These are phyloP conservation scores for Acanthoscelides obtectus DNA, from an alignment of 2,888 invertebrate species.

Conservation along the genomic window DNA sequence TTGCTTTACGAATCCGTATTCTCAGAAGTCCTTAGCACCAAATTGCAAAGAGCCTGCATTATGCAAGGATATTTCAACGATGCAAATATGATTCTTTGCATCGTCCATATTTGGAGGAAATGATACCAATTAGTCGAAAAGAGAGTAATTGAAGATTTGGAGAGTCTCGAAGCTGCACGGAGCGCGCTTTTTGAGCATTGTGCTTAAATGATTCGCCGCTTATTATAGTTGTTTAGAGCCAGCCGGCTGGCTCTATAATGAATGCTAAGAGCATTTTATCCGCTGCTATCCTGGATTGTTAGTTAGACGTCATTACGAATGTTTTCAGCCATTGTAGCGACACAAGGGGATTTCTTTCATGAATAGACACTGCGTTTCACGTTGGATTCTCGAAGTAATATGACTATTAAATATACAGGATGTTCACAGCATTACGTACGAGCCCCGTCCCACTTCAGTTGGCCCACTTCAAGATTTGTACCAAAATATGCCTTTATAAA, in stretches of 20 bases:
- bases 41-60: no score
- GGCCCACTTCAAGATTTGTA: no score
- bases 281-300: not conserved
- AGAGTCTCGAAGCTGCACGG: not conserved
- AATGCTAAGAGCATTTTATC: not conserved
- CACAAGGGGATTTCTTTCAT: not conserved
- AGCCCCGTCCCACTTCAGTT: no score
- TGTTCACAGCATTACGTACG: no score
- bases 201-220: not conserved
- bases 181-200: not conserved
- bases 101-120: no score
- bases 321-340: not conserved
- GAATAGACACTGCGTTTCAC: not conserved
- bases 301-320: not conserved
- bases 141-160: no score
- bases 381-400: not conserved
- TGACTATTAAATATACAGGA: not conserved
- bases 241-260: not conserved
- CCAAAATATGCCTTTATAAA: no score
- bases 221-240: not conserved
- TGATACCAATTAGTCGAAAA: no score
- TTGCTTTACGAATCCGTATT: no score
- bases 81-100: no score
- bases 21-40: no score
- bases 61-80: no score